Percentiles rank a stretch among this genome's conserved stretches.
Evolutionary conservation across 1,140 invertebrate genomes (phyloP).

Genomic region (Eulimnadia texana): DNA sequence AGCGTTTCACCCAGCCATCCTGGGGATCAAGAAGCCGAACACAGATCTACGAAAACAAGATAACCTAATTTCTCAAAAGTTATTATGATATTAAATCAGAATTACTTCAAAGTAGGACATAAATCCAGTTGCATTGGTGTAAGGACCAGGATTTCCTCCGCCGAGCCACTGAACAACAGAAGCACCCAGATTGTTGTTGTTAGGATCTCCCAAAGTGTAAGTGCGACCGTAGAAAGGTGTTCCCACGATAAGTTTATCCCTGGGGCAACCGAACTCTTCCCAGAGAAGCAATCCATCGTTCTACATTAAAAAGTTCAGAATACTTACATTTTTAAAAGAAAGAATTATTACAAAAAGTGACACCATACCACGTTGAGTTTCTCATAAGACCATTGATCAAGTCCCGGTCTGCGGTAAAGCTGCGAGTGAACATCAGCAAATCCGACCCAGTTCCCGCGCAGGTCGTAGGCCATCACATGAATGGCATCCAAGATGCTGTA

Average conservation of each 20-base stretch:
- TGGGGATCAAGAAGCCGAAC: conserved; percentile 47
- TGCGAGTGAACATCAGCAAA: conserved; percentile 75
- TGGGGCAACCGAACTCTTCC: conserved; percentile 70
- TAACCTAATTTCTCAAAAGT: not conserved
- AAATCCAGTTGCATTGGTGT: conserved; percentile 69
- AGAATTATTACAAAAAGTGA: conserved; percentile 9
- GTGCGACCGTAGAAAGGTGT: conserved; percentile 72
- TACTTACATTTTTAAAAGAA: not conserved
- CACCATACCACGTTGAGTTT: conserved; percentile 66
- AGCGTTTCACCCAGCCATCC: conserved; percentile 60
- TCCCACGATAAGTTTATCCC: conserved; percentile 73
- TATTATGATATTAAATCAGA: not conserved
- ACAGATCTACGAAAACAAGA: conserved; percentile 45
- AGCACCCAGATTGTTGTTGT: conserved; percentile 61
- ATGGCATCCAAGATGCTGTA: conserved; percentile 48
- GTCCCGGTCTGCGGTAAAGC: conserved; percentile 57
- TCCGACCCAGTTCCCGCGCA: conserved; percentile 83
- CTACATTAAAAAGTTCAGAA: conserved; percentile 38
- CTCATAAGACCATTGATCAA: conserved; percentile 71
- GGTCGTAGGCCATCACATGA: conserved; percentile 80
- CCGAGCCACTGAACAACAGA: conserved; percentile 57
- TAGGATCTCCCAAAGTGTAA: conserved; percentile 59
- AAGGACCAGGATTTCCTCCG: conserved; percentile 64
- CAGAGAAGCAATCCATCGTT: conserved; percentile 69
- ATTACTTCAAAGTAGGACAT: conserved; percentile 64